Percentiles rank a stretch among this genome's conserved stretches.
These are phyloP conservation scores for Dinoponera quadriceps DNA, from an alignment of 1,140 invertebrate genomes.

Conservation along the genomic window DNA sequence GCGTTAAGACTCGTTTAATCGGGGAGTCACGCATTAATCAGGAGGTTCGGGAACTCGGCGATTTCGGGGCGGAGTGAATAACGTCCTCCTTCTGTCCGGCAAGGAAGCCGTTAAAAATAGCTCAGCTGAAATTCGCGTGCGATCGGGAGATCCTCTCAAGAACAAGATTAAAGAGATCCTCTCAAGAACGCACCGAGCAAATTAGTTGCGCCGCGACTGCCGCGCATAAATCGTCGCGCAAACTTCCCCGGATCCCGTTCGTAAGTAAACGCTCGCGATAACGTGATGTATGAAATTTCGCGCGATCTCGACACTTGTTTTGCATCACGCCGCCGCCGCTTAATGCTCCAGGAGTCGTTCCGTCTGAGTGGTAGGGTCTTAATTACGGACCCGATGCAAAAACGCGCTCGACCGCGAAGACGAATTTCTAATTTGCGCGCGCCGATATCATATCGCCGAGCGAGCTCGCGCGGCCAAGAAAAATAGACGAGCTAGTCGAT, in stretches of 20 bases:
- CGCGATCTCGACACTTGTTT: not conserved
- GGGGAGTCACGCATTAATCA: no score
- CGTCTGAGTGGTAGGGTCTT: not conserved
- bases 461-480: conserved; percentile 7
- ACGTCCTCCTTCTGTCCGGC: not conserved
- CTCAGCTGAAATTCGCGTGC: no score
- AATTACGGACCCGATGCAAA: not conserved
- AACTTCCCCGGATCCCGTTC: not conserved
- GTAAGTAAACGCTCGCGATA: not conserved
- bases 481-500: conserved; percentile 28
- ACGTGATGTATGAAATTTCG: not conserved
- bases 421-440: conserved; percentile 28
- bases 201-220: not conserved
- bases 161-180: not conserved
- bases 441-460: conserved; percentile 1
- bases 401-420: not conserved
- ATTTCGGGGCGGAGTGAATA: no score
- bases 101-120: not conserved
- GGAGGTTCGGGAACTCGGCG: no score
- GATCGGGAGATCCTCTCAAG: no score
- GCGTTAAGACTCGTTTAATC: not conserved
- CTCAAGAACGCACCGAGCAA: not conserved
- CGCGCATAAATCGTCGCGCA: not conserved
- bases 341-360: not conserved
- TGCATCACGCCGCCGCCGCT: not conserved